Base-by-base conservation (phyloP, 1,140 invertebrate genomes). In the Halesus radiatus region DNA sequence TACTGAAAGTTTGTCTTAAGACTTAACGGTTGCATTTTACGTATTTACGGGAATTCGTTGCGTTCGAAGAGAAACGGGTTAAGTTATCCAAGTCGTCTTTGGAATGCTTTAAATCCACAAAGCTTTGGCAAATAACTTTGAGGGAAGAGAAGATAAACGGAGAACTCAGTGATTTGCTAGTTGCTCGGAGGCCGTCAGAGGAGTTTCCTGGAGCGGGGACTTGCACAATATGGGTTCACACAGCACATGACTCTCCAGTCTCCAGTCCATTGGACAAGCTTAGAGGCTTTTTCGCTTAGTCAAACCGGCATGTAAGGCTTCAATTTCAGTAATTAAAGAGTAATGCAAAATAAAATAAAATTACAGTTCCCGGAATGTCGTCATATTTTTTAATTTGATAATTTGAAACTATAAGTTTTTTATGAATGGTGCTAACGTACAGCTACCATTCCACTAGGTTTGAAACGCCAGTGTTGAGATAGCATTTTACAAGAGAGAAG, bases 81-180 rank as follows among this genome's bases (percentile, higher is more conserved):
- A 74, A 78, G 76, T 73, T 68, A 58, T 76, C 50, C 68, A 15
- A 79, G 58, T 76, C 45, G 68, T 58, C 60, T 68, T 79, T 54
- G 81, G 70, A 74, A 74, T 66, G 78, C 66, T 82, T 77, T 80
- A 82, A 80, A 82, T 80, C 81, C 78, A 80, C 78, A 77, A 80
- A 80, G 81, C 81, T 80, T 82, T 80, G 78, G 66, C 58, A 37
- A 82, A 78, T 80, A 80, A 77, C 74, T 82, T 77, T 58, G 58
- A 80, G 50, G 26, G 78, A 73, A 82, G 81, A 79, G 73, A 82
- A 82, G 62, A 82, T 64, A 53, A 26, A 75, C 22, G 54, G 70
- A 80, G 54, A 52, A 78, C 70, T 75, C 80, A 53, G 76, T 62
- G 80, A 81, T 81, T 81, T 76, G 78, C 54, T 53, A 60, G 56